Base-by-base conservation (phyloP, 1,140 invertebrate species). In the Bombus vancouverensis region DNA sequence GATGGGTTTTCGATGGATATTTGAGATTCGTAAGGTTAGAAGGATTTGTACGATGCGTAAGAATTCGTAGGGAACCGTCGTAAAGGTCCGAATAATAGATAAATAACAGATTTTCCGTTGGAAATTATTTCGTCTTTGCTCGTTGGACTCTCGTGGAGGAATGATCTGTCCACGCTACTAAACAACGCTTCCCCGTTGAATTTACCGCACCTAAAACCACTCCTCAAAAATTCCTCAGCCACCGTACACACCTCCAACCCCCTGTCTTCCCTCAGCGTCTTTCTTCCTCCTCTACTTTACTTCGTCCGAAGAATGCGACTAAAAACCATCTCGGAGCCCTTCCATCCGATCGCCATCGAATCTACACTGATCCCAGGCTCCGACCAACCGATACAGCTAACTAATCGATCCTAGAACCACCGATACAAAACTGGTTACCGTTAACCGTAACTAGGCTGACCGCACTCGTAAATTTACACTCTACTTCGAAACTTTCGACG, bases 191-290 rank as follows among this genome's bases (percentile, higher is more conserved):
- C 28, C 42, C 5, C 15, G 39, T 28, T 25, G 39, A 72, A 42
- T 42, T 28, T 13, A 72, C 70, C 70, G 13, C 71, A 10, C 39
- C 71, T 47, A 32, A 44, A 32, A 73, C 71, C 71, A 47, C 74
- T 59, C 53, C 74, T n/a, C 25, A 37, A 76, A 76, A 76, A 76
- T 76, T 76, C 42, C 71, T 47, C 71, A 39, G 25, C 34, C 34
- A 59, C 53, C 71, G 13, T 44, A 25, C 71, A 44, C 71, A 39
- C 39, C 71, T 44, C n/a, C 28, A 32, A 73, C 6, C 25, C 70
- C 39, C 32, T 25, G 57, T 25, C 25, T 39, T 53, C 10, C n/a
- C 34, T 75, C 44, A 3, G 22, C 34, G 13, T 13, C 47, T 25
- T 47, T 22, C 73, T 8, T 28, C 47, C n/a, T 39, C 34, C 34